Conservation (phyloP, 2,797 vertebrate genomes). For the Tragelaphus oryx region DNA sequence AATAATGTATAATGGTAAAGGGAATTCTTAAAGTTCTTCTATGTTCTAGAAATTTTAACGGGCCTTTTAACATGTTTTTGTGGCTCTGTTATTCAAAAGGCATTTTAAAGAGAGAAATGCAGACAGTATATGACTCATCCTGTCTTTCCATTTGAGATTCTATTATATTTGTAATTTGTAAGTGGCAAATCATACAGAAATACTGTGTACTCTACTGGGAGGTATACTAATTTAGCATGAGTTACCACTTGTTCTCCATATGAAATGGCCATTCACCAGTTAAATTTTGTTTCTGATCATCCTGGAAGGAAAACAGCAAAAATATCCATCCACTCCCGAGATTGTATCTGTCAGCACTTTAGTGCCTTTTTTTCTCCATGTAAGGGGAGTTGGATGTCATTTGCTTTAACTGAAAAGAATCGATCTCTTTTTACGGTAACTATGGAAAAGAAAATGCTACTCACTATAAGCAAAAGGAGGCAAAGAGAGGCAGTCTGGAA, state of each 20-base stretch:
- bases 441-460: slow-evolving; percentile 30
- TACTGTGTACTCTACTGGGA: neutral
- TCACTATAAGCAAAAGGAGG: neutral
- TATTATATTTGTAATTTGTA: neutral
- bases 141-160: neutral
- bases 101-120: neutral
- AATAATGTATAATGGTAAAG: neutral
- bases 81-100: neutral
- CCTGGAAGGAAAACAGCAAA: slow-evolving; percentile 20
- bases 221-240: neutral
- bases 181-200: slow-evolving; percentile 2
- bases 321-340: neutral
- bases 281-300: neutral
- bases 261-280: neutral
- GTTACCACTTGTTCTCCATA: neutral
- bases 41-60: neutral
- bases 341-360: slow-evolving; percentile 46
- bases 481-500: neutral
- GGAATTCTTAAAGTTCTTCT: neutral
- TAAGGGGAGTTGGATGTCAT: slow-evolving; percentile 48
- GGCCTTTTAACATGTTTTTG: neutral
- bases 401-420: slow-evolving; percentile 64
- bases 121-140: neutral
- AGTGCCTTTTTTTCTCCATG: neutral
- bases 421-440: slow-evolving; percentile 60